Base-by-base conservation (phyloP, 2,888 invertebrate species). In the Diarsia mendica region DNA sequence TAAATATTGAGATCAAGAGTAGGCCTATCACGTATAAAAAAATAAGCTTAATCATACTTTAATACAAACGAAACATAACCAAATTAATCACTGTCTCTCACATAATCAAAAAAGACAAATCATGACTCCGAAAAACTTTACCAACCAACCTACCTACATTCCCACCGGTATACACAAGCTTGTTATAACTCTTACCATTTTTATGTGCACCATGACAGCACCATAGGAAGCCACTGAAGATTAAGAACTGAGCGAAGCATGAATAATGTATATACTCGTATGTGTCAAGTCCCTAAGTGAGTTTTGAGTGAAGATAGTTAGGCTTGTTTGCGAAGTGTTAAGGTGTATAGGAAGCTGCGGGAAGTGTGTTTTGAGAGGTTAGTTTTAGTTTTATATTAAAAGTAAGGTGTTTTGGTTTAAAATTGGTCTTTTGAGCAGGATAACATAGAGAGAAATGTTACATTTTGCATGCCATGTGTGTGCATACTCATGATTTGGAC, bases 181-280 rank as follows among this genome's bases (percentile, higher is more conserved):
- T 88, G 89, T 91, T 91, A 92, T 88, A 88, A 87, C 87, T 88
- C 84, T 85, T 86, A 83, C 85, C 83, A 88, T 89, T 89, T 90
- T 89, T 88, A 88, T 87, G 79, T 82, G 79, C 79, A 75, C 77
- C 77, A 69, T 84, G 83, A 83, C 79, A 82, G 70, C 69, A 64
- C 20, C 66, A 75, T 71, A 72, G 70, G 72, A 82, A 80, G 83
- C 78, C 58, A 60, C 71, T 76, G 71, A 48, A 87, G 87, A 88
- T 88, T 89, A 89, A 87, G 88, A 86, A 85, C 79, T 82, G 83
- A 78, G 82, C 72, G 83, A 71, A 66, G 72, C 85, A 92, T 93
- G 93, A 93, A 93, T 93, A 91, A 93, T 93, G 92, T 90, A 93
- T 91, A 93, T 91, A 89, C 77, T 84, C 80, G 84, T 87, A 88